These are phyloP conservation scores for Amphibalanus amphitrite DNA, from an alignment of 1,140 invertebrate species.

Conservation along the genomic window DNA sequence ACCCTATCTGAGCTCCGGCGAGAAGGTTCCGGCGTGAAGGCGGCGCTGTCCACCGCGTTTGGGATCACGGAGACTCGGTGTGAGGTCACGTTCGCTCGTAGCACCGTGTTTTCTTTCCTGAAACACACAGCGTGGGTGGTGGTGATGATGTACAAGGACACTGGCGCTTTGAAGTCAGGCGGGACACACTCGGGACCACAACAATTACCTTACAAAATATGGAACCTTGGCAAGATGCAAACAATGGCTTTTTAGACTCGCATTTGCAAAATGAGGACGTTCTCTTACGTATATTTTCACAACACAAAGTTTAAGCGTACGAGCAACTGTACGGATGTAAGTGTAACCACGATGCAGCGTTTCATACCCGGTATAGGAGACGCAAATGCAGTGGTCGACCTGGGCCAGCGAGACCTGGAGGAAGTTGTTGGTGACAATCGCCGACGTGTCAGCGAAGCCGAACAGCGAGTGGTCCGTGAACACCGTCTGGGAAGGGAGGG, in stretches of 20 bases:
- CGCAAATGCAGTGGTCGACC: slow-evolving; percentile 93
- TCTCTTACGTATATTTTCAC: background rate
- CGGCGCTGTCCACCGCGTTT: slow-evolving; percentile 88
- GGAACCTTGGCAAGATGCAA: no score
- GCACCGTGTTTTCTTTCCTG: slow-evolving; percentile 94
- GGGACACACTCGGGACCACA: no score
- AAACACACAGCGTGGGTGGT: no score
- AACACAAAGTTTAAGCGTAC: background rate
- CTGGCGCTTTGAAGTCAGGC: no score
- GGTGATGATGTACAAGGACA: no score
- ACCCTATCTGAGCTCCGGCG: slow-evolving; percentile 37
- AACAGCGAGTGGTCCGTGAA: slow-evolving; percentile 99
- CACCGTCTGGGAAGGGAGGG: slow-evolving; percentile 57
- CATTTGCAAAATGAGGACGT: slow-evolving; percentile 6
- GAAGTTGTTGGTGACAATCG: slow-evolving; percentile 92
- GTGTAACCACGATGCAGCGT: background rate
- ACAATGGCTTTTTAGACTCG: no score
- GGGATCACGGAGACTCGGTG: slow-evolving; percentile 92
- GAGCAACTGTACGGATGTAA: background rate
- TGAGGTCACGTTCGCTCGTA: slow-evolving; percentile 69
- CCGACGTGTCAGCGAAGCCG: slow-evolving; percentile 95
- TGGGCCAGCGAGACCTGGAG: slow-evolving; percentile 78
- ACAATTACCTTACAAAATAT: no score
- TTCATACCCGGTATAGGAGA: slow-evolving; percentile 75
- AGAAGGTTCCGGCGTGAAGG: slow-evolving; percentile 68